phyloP scores from a whole-genome alignment of 2,888 invertebrate genomes.

The Antheraea yamamai region DNA sequence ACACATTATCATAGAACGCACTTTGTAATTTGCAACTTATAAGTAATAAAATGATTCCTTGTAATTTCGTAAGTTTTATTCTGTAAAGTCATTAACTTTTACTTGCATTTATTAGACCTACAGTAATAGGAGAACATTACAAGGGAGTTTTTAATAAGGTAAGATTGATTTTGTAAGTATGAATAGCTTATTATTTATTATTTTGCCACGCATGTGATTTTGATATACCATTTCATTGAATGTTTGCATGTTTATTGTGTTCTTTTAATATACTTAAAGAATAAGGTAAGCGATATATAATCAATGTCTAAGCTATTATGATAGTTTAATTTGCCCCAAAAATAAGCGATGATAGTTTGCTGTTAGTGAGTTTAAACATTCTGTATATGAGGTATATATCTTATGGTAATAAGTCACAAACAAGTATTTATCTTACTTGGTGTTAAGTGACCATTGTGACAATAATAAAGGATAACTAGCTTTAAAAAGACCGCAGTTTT shows the following conservation, averaged over 20 bases:
- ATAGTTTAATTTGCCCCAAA: too few relatives aligned
- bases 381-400: too few relatives aligned
- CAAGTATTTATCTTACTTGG: too few relatives aligned
- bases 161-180: slow-evolving; percentile 37
- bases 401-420: too few relatives aligned
- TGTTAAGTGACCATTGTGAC: background rate
- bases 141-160: slow-evolving; percentile 39
- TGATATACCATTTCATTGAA: slow-evolving; percentile 29
- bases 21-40: slow-evolving; percentile 65
- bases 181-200: slow-evolving; percentile 48
- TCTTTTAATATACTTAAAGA: background rate
- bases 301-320: too few relatives aligned
- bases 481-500: background rate
- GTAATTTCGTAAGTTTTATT: slow-evolving; percentile 15
- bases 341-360: too few relatives aligned
- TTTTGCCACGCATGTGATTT: slow-evolving; percentile 58
- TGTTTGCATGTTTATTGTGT: slow-evolving; percentile 26
- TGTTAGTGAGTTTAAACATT: too few relatives aligned
- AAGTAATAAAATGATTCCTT: slow-evolving; percentile 52
- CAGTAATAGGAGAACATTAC: slow-evolving; percentile 25
- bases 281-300: background rate
- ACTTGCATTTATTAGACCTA: slow-evolving; percentile 16
- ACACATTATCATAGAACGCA: slow-evolving; percentile 22
- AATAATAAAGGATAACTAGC: background rate
- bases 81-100: slow-evolving; percentile 6